Base-by-base conservation (phyloP, 2,797 vertebrate genomes). In the Aselliscus stoliczkanus region DNA sequence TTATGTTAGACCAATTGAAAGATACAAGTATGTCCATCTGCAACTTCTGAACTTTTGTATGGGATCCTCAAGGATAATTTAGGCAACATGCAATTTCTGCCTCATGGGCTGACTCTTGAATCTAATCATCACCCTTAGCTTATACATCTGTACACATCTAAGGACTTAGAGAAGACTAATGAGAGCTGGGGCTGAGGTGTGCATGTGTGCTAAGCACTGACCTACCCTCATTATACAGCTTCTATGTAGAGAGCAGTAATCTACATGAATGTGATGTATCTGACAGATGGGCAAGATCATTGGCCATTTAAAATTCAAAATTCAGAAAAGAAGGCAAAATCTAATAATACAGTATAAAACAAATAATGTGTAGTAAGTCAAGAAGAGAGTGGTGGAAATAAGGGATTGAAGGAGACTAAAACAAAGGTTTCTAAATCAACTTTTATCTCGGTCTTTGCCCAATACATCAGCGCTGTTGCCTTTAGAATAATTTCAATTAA, bases 401-500 rank as follows among this genome's bases (percentile, higher is more conserved):
- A 65, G 50, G 21, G 4, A 7, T 1, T 79, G 56, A 92, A 72
- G 18, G 50, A 84, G 60, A 70, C 34, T n/a, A 86, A 91, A 93
- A 87, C 1, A 9, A 95, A 94, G n/a, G 4, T 77, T 96, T 80
- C 91, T 87, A 80, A 83, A 5, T 56, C 73, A 42, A 67, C 20
- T 75, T 80, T 69, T 44, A 88, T 84, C 85, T 70, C 79, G 75
- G 70, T 76, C 87, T 58, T 73, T 75, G 0, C 0, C 69, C 56
- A 94, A 54, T 31, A 93, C 93, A 97, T 96, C 84, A 95, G 80
- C 27, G 80, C 88, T 44, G 42, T 54, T 7, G 83, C 77, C 96
- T 97, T 96, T 81, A 95, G 50, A 86, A 87, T 89, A 69, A 97
- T 91, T 97, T 96, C 89, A 96, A 93, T 97, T 97, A 97, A 94